Conservation (phyloP, 2,888 invertebrate species). For the Phalera bucephala region DNA sequence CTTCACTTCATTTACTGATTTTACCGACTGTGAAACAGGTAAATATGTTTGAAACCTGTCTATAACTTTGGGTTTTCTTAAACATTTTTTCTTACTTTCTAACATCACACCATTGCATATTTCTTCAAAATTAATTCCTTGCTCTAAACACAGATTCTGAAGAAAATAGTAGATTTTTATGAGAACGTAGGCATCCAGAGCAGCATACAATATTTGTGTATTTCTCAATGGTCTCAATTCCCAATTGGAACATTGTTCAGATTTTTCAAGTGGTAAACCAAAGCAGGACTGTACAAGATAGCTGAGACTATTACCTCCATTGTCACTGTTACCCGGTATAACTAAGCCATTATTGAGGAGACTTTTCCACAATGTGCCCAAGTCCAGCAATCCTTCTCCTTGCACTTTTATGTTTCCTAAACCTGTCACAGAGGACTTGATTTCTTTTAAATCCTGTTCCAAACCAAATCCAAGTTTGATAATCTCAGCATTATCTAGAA, state of each 20-base stretch:
- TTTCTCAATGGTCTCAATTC: constrained; percentile 90
- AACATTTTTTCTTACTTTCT: constrained; percentile 74
- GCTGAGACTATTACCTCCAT: constrained; percentile 86
- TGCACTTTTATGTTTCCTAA: constrained; percentile 69
- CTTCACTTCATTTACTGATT: constrained; percentile 49
- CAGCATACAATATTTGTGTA: constrained; percentile 92
- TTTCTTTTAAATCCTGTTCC: constrained; percentile 75
- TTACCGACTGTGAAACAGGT: constrained; percentile 32
- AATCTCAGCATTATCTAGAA: constrained; percentile 90
- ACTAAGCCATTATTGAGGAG: constrained; percentile 56
- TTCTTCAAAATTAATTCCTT: constrained; percentile 84
- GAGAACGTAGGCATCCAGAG: constrained; percentile 94
- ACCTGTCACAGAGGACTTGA: constrained; percentile 64
- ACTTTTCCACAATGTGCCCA: constrained; percentile 66
- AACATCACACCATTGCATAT: constrained; percentile 84
- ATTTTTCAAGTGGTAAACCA: constrained; percentile 90
- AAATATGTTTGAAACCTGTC: constrained; percentile 42
- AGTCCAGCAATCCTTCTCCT: constrained; percentile 74
- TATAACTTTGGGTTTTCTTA: constrained; percentile 59
- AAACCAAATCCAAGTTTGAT: constrained; percentile 87
- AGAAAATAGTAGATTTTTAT: constrained; percentile 90
- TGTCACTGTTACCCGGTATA: constrained; percentile 65
- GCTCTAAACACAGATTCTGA: constrained; percentile 62
- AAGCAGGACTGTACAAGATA: constrained; percentile 89
- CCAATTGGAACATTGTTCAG: constrained; percentile 97